These are phyloP conservation scores for Idaea straminata DNA, from an alignment of 2,888 invertebrate species.

Conservation along the genomic window DNA sequence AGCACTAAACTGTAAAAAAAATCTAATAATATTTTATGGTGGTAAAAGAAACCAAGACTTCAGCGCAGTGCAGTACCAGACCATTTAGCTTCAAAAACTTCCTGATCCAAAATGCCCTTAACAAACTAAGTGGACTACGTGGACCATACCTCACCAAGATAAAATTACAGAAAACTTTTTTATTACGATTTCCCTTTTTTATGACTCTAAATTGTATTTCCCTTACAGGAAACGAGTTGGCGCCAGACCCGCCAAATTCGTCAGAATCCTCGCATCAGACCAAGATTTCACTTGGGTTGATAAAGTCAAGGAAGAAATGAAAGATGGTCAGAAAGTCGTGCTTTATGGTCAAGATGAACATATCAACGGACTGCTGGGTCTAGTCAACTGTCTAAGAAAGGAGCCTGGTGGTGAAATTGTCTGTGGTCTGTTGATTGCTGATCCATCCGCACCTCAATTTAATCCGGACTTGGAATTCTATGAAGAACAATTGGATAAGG, in stretches of 20 bases:
- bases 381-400: constrained; percentile 91
- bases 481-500: constrained; percentile 83
- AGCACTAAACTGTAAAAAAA: too few species aligned
- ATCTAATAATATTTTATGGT: too few species aligned
- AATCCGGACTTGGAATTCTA: constrained; percentile 83
- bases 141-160: too few species aligned
- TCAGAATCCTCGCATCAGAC: constrained; percentile 64
- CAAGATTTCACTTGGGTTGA: constrained; percentile 77
- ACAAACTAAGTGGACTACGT: too few species aligned
- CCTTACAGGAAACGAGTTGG: constrained; percentile 62
- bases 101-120: too few species aligned
- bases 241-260: constrained; percentile 66
- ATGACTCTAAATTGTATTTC: neutral
- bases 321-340: constrained; percentile 76
- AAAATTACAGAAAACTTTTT: neutral
- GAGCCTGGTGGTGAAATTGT: constrained; percentile 87
- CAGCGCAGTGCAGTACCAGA: too few species aligned
- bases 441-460: constrained; percentile 83
- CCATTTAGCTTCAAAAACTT: too few species aligned
- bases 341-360: constrained; percentile 84
- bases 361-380: constrained; percentile 90
- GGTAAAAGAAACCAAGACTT: too few species aligned
- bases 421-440: constrained; percentile 82
- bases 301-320: constrained; percentile 62
- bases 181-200: neutral